A percentile compares a stretch with the other conserved stretches of the same genome.
Evolutionary conservation across 2,113 vertebrate genomes (phyloP).

Genomic region (Cavia aperea): DNA sequence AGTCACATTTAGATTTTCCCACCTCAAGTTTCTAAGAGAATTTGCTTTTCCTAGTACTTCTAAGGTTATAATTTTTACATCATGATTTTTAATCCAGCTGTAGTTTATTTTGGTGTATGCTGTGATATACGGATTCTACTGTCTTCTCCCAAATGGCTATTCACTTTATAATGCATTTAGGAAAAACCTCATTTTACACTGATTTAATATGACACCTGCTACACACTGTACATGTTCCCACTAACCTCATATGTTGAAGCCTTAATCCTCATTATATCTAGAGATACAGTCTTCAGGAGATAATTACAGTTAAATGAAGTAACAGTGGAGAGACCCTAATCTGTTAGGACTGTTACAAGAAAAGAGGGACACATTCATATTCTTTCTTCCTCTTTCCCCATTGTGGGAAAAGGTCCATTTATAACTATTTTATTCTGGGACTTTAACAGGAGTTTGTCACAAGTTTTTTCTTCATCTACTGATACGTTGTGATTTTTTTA

Average conservation of each 20-base stretch:
- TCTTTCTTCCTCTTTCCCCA: neutral
- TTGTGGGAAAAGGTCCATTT: neutral
- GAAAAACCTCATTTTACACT: neutral
- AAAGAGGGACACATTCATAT: neutral
- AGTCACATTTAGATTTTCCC: neutral
- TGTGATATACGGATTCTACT: neutral
- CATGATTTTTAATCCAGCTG: neutral
- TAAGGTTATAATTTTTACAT: neutral
- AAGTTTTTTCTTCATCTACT: neutral
- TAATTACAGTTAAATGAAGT: neutral
- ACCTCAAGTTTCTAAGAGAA: neutral
- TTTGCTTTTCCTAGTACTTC: neutral
- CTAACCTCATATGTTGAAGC: neutral
- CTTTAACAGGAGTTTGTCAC: neutral
- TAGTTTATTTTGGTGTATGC: neutral
- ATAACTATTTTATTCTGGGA: neutral
- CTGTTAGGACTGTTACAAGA: neutral
- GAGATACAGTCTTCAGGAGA: neutral
- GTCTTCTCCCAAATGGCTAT: neutral
- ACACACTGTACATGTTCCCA: neutral
- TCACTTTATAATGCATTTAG: neutral
- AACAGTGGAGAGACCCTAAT: neutral
- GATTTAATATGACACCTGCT: neutral
- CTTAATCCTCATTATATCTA: neutral
- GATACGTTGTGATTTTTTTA: neutral